Conservation (phyloP, 2,113 vertebrate genomes). For the Halichoeres trimaculatus region DNA sequence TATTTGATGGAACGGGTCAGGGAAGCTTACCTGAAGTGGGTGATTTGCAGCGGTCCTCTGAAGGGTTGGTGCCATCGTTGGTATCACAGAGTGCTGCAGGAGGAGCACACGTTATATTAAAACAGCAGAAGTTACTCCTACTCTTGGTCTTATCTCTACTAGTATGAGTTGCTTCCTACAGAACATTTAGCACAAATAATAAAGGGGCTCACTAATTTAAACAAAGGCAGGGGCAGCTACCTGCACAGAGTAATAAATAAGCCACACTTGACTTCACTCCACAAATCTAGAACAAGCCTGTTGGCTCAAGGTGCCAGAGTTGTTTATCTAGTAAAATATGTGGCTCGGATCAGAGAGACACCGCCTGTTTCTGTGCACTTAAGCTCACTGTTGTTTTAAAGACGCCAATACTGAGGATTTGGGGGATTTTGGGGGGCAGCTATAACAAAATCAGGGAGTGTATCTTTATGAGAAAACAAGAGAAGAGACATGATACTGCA, state of each 20-base stretch:
- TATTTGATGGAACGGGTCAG: background rate
- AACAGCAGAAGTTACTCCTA: background rate
- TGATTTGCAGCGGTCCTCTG: slow-evolving; percentile 96
- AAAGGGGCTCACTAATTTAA: slow-evolving; percentile 10
- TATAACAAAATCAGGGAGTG: slow-evolving; percentile 32
- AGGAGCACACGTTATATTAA: slow-evolving; percentile 32
- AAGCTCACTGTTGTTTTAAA: slow-evolving; percentile 8
- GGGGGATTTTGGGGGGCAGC: background rate
- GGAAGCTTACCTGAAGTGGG: slow-evolving; percentile 93
- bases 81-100: slow-evolving; percentile 90
- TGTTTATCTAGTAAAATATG: slow-evolving; percentile 22
- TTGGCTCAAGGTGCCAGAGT: slow-evolving; percentile 19
- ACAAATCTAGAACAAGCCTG: slow-evolving; percentile 28
- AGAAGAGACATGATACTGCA: slow-evolving; percentile 18
- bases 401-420: slow-evolving; percentile 20
- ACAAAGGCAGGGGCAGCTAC: slow-evolving; percentile 15
- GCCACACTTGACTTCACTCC: slow-evolving; percentile 12
- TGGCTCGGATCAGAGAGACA: slow-evolving; percentile 25
- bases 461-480: slow-evolving; percentile 5
- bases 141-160: background rate
- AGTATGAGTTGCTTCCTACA: slow-evolving; percentile 12
- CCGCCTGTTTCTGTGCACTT: slow-evolving; percentile 13
- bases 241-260: slow-evolving; percentile 9
- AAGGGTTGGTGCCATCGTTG: slow-evolving; percentile 86
- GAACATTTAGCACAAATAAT: background rate